A percentile compares a stretch with the other conserved stretches of the same genome.
phyloP scores from a whole-genome alignment of 2,797 vertebrate species.

The Falco berigora region DNA sequence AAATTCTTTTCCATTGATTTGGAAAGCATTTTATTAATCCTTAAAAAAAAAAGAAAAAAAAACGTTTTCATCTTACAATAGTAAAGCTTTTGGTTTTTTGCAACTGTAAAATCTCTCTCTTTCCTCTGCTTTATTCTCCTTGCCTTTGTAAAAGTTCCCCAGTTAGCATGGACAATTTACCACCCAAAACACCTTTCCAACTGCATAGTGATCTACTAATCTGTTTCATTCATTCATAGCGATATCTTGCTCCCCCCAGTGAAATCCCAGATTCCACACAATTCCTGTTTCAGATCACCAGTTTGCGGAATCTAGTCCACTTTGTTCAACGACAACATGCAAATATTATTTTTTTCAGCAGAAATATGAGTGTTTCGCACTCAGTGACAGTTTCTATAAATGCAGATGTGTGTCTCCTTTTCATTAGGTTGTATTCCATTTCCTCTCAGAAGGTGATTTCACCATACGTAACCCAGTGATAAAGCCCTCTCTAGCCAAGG shows the following conservation, averaged over 20 bases:
- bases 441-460: neutral
- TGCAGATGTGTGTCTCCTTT: neutral
- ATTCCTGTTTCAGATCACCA: neutral
- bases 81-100: neutral
- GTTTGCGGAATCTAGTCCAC: neutral
- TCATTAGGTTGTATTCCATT: neutral
- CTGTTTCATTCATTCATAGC: neutral
- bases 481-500: neutral
- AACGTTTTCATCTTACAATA: neutral
- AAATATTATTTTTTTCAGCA: neutral
- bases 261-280: neutral
- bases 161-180: neutral
- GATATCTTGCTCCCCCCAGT: neutral
- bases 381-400: neutral
- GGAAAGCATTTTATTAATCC: neutral
- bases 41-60: neutral
- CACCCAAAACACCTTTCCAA: neutral
- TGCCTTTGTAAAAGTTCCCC: neutral
- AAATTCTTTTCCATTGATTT: conserved; percentile 2
- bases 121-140: neutral
- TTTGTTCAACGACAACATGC: neutral
- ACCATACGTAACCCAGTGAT: neutral
- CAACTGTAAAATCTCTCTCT: neutral
- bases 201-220: neutral
- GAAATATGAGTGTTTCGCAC: neutral